Evolutionary conservation across 2,797 vertebrate species (phyloP).

Genomic region (Paedocypris micromegethes): DNA sequence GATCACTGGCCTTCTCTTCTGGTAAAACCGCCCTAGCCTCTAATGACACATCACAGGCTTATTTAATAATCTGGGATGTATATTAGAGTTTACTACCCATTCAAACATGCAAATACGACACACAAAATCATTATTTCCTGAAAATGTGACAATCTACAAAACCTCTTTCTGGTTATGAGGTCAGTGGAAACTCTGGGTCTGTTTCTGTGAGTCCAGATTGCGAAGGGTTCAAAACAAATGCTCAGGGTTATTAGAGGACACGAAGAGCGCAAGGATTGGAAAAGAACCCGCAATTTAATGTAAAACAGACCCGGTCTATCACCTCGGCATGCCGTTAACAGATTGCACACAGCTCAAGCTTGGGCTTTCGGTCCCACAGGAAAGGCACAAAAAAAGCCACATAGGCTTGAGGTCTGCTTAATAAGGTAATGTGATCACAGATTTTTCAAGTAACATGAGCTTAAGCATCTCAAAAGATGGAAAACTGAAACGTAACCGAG

Average conservation of each 20-base stretch:
- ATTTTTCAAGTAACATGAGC: background rate
- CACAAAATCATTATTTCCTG: conserved; percentile 1
- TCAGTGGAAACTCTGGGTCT: conserved; percentile 22
- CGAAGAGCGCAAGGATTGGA: conserved; percentile 16
- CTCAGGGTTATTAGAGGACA: conserved; percentile 29
- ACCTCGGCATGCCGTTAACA: background rate
- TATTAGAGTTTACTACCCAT: conserved; percentile 5
- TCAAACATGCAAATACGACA: background rate
- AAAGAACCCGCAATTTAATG: conserved; percentile 22
- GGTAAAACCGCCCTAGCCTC: conserved; percentile 23
- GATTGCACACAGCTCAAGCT: background rate
- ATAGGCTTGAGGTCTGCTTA: background rate
- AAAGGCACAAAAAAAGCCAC: background rate
- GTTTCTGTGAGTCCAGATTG: conserved; percentile 29
- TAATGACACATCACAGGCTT: conserved; percentile 26
- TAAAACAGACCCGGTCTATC: conserved; percentile 22
- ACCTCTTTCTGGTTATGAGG: background rate
- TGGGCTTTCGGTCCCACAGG: background rate
- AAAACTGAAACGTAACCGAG: background rate
- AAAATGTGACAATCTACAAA: background rate
- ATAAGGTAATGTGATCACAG: background rate
- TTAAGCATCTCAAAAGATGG: conserved; percentile 7
- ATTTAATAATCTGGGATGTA: conserved; percentile 17
- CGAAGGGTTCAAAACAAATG: background rate
- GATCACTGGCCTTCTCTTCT: conserved; percentile 21